Evolutionary conservation across 2,888 invertebrate genomes (phyloP).

Genomic region (Stenchaetothrips biformis): DNA sequence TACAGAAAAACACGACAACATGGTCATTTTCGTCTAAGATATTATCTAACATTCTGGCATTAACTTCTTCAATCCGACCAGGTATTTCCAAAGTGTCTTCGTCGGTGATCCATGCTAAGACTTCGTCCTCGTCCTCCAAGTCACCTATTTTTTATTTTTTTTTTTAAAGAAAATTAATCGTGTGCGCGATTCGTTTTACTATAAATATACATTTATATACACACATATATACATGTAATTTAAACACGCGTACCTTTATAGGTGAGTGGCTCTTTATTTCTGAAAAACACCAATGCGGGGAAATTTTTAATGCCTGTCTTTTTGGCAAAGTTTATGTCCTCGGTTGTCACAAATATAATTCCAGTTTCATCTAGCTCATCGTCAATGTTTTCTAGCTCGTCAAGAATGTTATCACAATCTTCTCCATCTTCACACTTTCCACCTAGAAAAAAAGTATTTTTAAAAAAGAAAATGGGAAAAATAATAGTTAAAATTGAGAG

Average conservation of each 20-base stretch:
- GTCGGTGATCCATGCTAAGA: slow-evolving; percentile 84
- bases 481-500: slow-evolving; percentile 29
- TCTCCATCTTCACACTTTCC: slow-evolving; percentile 84
- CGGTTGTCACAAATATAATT: slow-evolving; percentile 89
- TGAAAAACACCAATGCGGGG: slow-evolving; percentile 83
- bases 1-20: slow-evolving; percentile 90
- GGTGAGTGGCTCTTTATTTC: slow-evolving; percentile 82
- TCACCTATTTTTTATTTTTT: slow-evolving; percentile 55
- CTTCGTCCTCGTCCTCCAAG: slow-evolving; percentile 86
- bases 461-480: slow-evolving; percentile 28
- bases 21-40: slow-evolving; percentile 81
- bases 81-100: slow-evolving; percentile 86
- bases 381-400: slow-evolving; percentile 85
- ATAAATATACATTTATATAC: not conserved
- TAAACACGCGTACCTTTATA: slow-evolving; percentile 55
- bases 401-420: slow-evolving; percentile 76
- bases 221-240: not conserved
- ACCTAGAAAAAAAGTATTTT: slow-evolving; percentile 47
- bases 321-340: slow-evolving; percentile 73
- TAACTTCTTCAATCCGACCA: slow-evolving; percentile 89
- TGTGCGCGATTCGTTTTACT: too few relatives aligned
- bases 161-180: not conserved
- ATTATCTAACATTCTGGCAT: slow-evolving; percentile 83
- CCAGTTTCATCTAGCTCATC: slow-evolving; percentile 90
- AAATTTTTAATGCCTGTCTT: slow-evolving; percentile 78